Percentiles rank a stretch among this genome's conserved stretches.
Evolutionary conservation across 1,140 invertebrate genomes (phyloP).

Genomic region (Danaus melanippus): DNA sequence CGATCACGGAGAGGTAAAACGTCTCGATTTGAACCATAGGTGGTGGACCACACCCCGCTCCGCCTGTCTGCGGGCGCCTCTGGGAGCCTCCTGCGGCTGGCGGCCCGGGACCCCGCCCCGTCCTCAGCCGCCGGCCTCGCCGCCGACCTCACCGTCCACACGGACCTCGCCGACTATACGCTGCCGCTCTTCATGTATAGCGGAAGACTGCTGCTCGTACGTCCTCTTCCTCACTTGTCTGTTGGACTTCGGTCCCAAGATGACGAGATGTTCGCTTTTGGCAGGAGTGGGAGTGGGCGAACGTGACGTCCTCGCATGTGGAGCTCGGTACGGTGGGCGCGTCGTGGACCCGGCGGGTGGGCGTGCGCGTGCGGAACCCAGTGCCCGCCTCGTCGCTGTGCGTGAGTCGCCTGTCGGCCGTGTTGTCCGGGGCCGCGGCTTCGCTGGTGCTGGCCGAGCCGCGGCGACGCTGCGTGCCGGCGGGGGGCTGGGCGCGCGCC

Average conservation of each 20-base stretch:
- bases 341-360: conserved; percentile 40
- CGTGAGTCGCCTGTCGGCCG: conserved; percentile 28
- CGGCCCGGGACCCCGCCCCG: conserved; percentile 17
- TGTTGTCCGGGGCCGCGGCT: conserved; percentile 32
- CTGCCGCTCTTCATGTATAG: conserved; percentile 47
- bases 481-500: conserved; percentile 26
- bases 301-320: conserved; percentile 26
- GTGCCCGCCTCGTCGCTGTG: conserved; percentile 37
- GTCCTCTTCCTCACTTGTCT: background rate
- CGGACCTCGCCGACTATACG: conserved; percentile 42
- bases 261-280: background rate
- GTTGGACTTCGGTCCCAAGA: background rate
- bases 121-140: conserved; percentile 22
- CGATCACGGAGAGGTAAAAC: background rate
- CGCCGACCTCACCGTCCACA: conserved; percentile 35
- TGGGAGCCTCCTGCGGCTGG: conserved; percentile 16
- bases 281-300: conserved; percentile 53
- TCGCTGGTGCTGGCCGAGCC: conserved; percentile 19
- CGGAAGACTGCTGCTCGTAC: conserved; percentile 40
- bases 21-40: conserved; percentile 8
- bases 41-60: conserved; percentile 18
- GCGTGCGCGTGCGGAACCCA: conserved; percentile 34
- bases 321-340: conserved; percentile 47
- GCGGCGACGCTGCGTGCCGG: conserved; percentile 7
- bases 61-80: conserved; percentile 18